Evolutionary conservation across 2,888 invertebrate genomes (phyloP), one percentile per base, ranked within the genome.

Genomic region (Ypsolopha sequella): DNA sequence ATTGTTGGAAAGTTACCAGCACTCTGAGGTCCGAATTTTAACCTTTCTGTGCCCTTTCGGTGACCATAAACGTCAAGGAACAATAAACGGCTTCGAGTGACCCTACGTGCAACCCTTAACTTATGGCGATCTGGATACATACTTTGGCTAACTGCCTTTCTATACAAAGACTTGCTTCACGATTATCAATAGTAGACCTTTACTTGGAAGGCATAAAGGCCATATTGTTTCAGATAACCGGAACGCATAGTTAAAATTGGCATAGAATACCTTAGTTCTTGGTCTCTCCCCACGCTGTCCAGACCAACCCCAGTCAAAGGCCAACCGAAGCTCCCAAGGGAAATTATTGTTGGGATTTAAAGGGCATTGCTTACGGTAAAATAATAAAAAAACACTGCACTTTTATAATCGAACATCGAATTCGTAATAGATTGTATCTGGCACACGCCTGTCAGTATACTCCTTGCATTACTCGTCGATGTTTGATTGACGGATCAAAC

Each of bases 291-390:
- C 76, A 69, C 71, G 68, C 72, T 75, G 86, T 78, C 85, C 82
- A 77, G 68, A 67, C 68, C 70, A 73, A 72, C 84, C 85, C 84
- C 80, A 73, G 79, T 78, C 81, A 82, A 82, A 81, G 80, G 80
- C 78, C 78, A 81, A 69, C 61, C 73, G 67, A 63, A 60, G 65
- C 66, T 73, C 87, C 75, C 87, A 51, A 58, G 87, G 87, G 87
- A 87, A 87, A 87, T 87, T 84, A 87, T 86, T 80, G 85, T 81
- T 80, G 79, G 86, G 86, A 82, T 87, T 87, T 87, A 86, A 86
- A 87, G 87, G 87, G 85, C 82, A 81, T 70, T 76, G 76, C 80
- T 80, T 77, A 75, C 76, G 76, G 65, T 63, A 67, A 82, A 70
- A 70, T 73, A 80, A 70, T 82, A 84, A 84, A 63, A 63, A 82